These are phyloP conservation scores for Lepus oiostolus DNA, from an alignment of 2,797 vertebrate genomes.

Conservation along the genomic window DNA sequence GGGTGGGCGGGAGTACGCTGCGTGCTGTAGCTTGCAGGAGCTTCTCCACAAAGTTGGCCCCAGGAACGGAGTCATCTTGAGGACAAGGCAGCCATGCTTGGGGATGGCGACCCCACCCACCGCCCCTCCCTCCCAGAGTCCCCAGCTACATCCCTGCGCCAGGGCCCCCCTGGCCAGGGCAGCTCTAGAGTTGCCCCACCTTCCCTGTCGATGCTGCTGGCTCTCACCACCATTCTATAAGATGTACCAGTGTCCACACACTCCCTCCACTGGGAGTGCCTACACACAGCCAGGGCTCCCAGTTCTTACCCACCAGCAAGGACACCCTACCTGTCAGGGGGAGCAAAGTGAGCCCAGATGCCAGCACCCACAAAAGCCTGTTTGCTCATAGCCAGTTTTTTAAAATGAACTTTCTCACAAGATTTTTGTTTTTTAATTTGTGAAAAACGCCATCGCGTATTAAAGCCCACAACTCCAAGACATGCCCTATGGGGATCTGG, in stretches of 20 bases:
- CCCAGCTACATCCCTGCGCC: background rate
- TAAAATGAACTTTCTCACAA: no score
- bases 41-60: background rate
- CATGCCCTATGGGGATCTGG: background rate
- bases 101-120: background rate
- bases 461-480: background rate
- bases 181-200: background rate
- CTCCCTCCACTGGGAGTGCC: background rate
- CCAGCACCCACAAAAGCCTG: background rate
- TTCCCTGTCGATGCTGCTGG: background rate
- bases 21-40: rapidly evolving
- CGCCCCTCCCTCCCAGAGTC: background rate
- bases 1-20: background rate
- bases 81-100: background rate
- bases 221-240: background rate
- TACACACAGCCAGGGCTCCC: background rate
- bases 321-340: background rate
- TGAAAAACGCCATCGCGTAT: background rate
- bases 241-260: background rate
- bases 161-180: background rate
- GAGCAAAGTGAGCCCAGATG: background rate
- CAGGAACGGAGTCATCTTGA: background rate
- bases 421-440: background rate
- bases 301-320: background rate
- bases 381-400: background rate